Conservation (phyloP, 2,888 invertebrate species). For the Drosophila acutilabella region DNA sequence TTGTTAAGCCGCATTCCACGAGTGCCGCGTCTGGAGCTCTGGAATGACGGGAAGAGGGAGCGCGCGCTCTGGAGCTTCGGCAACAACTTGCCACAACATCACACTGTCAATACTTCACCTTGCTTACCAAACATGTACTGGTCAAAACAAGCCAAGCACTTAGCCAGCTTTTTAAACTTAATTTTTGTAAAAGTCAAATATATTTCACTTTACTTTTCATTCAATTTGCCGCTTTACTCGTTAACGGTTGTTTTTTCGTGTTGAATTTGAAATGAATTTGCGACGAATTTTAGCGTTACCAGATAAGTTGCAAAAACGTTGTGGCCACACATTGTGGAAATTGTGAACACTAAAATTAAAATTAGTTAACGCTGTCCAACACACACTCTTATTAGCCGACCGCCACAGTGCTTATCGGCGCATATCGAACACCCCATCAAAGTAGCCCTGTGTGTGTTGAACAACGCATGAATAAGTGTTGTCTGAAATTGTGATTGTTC, state of each 20-base stretch:
- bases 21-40: constrained; percentile 46
- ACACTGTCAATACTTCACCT: constrained; percentile 26
- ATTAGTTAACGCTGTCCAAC: not conserved
- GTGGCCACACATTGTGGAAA: not conserved
- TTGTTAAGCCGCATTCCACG: constrained; percentile 73
- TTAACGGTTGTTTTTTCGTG: constrained; percentile 11
- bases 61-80: constrained; percentile 38
- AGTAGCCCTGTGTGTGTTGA: too few species aligned
- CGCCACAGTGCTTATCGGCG: not conserved
- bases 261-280: constrained; percentile 4
- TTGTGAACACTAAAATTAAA: constrained; percentile 11
- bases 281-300: constrained; percentile 10
- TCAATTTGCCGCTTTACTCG: constrained; percentile 1
- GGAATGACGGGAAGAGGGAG: constrained; percentile 38
- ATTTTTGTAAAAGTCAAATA: not conserved
- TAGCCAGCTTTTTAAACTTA: not conserved
- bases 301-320: not conserved
- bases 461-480: too few species aligned
- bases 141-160: too few species aligned
- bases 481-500: too few species aligned
- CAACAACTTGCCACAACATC: constrained; percentile 57
- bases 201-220: not conserved
- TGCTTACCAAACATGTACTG: constrained; percentile 18
- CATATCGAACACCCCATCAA: too few species aligned
- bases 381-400: constrained; percentile 14